These are phyloP conservation scores for Eristalis pertinax DNA, from an alignment of 2,888 invertebrate species.

Conservation along the genomic window DNA sequence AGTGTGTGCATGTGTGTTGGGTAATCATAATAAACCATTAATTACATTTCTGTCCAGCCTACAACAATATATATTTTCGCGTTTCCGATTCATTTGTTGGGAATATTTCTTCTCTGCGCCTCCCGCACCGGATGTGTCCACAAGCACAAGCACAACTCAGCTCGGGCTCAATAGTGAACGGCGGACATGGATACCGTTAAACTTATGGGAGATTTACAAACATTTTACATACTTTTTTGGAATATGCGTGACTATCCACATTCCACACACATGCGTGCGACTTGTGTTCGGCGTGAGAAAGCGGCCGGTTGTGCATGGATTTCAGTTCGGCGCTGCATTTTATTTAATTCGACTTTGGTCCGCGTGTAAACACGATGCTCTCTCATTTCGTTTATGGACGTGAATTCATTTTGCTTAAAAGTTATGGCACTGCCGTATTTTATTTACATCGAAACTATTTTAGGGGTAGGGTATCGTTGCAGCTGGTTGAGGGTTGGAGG, in stretches of 20 bases:
- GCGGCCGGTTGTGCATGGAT: not conserved
- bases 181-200: not conserved
- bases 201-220: slow-evolving; percentile 2
- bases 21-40: slow-evolving; percentile 72
- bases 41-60: slow-evolving; percentile 74
- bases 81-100: slow-evolving; percentile 56
- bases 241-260: not conserved
- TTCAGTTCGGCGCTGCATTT: not conserved
- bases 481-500: not conserved
- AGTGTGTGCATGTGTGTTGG: not conserved
- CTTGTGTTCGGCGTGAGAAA: not conserved
- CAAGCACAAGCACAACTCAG: slow-evolving; percentile 48
- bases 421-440: slow-evolving; percentile 3
- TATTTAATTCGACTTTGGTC: not conserved
- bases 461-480: slow-evolving; percentile 9
- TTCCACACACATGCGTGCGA: not conserved
- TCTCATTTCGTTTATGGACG: slow-evolving; percentile 17
- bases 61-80: slow-evolving; percentile 65
- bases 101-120: slow-evolving; percentile 21
- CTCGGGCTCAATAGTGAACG: not conserved
- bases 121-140: slow-evolving; percentile 42
- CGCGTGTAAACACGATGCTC: not conserved
- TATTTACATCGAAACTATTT: slow-evolving; percentile 15
- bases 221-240: slow-evolving; percentile 4
- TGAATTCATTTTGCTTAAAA: slow-evolving; percentile 23